Evolutionary conservation across 2,888 invertebrate species (phyloP), one percentile per base, ranked within the genome.

Genomic region (Oscheius onirici): DNA sequence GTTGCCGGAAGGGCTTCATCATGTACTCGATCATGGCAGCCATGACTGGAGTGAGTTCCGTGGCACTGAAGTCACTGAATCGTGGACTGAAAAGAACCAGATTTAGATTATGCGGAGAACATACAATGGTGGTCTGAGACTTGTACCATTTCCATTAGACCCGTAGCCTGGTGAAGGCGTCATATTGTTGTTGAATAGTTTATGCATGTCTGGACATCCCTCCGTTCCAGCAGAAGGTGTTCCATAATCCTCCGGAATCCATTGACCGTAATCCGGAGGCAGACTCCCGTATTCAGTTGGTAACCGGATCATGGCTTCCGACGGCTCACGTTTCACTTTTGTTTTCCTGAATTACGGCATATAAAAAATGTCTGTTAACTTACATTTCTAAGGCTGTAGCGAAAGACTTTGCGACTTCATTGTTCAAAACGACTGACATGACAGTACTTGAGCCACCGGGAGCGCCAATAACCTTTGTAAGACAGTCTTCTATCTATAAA

Each of bases 21-120:
- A 86, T 84, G 52, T 83, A 83, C 69, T 86, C 85, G 41, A 86
- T 86, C 84, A 86, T 84, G 20, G 82, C 81, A 3, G 84, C 81
- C 76, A 87, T 82, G 34, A 86, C 84, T 3, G 86, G 85, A 1
- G 86, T 84, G 28, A 86, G 72, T 43, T 86, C 85, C 10, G 78
- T 78, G 17, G 85, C 63, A 67, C 43, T 66, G 40, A 51, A 20
- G 13, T 61, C n/a, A 13, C 61, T n/a, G 17, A 46, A 46, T 46
- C 46, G 3, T 46, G 15, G 17, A 46, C 17, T 46, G 3, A 3
- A 46, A 46, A 46, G 15, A 10, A 10, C 17, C n/a, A n/a, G 24
- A 34, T 5, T 20, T 43, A 44, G 24, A n/a, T 26, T n/a, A 22
- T 57, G 6, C n/a, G n/a, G 46, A 46, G 15, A 22, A 60, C 24